Evolutionary conservation across 2,888 invertebrate species (phyloP).

Genomic region (Pollenia griseotomentosa): DNA sequence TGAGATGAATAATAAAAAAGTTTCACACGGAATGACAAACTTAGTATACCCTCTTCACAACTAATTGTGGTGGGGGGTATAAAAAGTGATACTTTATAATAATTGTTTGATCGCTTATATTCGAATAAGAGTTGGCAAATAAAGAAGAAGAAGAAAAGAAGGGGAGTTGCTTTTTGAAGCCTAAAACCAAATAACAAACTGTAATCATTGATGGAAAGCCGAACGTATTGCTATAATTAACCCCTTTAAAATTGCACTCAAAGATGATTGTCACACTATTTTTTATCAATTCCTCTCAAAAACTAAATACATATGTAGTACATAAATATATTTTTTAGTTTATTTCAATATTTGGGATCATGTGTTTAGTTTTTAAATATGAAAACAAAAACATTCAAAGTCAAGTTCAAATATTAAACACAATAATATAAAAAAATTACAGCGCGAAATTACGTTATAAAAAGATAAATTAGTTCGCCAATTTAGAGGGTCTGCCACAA

Average conservation of each 20-base stretch:
- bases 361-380: slow-evolving; percentile 20
- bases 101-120: no score
- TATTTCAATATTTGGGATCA: slow-evolving; percentile 6
- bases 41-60: no score
- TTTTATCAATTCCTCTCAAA: neutral
- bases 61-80: no score
- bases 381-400: slow-evolving; percentile 52
- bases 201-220: neutral
- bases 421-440: slow-evolving; percentile 11
- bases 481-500: slow-evolving; percentile 18
- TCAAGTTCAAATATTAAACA: slow-evolving; percentile 61
- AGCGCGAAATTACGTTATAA: slow-evolving; percentile 40
- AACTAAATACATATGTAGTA: neutral
- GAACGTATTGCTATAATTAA: slow-evolving; percentile 67
- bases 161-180: no score
- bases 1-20: no score
- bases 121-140: no score
- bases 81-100: no score
- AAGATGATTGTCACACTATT: neutral
- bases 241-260: slow-evolving; percentile 49
- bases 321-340: slow-evolving; percentile 16
- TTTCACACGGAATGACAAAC: no score
- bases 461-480: slow-evolving; percentile 24
- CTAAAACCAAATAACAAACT: no score
- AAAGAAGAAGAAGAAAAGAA: no score